phyloP scores from a whole-genome alignment of 2,113 vertebrate species.

The Spermophilus dauricus region DNA sequence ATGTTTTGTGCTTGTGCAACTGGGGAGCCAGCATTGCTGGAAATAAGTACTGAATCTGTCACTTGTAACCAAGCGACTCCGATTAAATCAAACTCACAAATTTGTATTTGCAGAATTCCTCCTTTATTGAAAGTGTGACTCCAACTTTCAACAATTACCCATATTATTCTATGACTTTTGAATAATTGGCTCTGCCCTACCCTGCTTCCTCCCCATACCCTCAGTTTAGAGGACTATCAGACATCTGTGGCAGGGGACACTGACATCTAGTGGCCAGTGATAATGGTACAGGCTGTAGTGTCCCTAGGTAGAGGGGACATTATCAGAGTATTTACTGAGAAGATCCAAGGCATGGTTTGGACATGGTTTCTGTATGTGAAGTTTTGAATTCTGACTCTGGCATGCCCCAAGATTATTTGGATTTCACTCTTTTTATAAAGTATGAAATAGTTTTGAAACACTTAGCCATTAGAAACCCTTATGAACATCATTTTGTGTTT shows the following conservation, averaged over 20 bases:
- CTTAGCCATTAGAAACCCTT: background rate
- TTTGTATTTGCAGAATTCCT: background rate
- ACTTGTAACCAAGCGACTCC: background rate
- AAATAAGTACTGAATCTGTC: background rate
- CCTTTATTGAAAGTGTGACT: background rate
- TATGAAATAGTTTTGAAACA: background rate
- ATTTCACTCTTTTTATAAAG: conserved; percentile 39
- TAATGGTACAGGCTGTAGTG: background rate
- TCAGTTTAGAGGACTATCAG: background rate
- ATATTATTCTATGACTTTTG: background rate
- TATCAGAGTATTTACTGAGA: background rate
- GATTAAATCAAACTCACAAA: background rate
- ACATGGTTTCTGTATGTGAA: background rate
- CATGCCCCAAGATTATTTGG: background rate
- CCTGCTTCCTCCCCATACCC: background rate
- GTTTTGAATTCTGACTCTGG: background rate
- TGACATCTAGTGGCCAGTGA: conserved; percentile 24
- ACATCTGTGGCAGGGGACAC: background rate
- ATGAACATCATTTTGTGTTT: background rate
- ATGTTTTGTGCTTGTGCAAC: background rate
- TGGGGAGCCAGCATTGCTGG: background rate
- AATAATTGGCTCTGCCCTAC: background rate
- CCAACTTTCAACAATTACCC: background rate
- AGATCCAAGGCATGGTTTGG: background rate
- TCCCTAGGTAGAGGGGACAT: background rate